A percentile compares a stretch with the other conserved stretches of the same genome.
Conservation (phyloP, 2,113 vertebrate species). For the Alligator mississippiensis region DNA sequence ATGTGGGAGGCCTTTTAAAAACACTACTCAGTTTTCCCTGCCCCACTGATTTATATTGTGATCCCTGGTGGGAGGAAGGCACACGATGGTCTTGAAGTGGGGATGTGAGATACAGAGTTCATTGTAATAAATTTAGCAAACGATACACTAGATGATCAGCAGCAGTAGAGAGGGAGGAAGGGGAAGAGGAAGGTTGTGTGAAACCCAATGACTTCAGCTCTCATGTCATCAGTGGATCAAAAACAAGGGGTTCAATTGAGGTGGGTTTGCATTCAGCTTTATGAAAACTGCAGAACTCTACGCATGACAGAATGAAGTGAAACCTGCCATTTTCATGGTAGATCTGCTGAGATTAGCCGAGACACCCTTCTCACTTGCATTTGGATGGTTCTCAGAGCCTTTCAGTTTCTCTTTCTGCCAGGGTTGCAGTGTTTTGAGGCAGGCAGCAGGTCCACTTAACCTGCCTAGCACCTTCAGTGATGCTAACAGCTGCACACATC, state of each 20-base stretch:
- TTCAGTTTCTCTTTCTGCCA: neutral
- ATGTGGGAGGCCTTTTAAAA: conserved; percentile 35
- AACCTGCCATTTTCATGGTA: neutral
- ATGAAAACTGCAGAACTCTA: neutral
- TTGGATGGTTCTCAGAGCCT: neutral
- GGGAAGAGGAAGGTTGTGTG: neutral
- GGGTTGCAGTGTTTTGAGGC: neutral
- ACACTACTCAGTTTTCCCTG: conserved; percentile 48
- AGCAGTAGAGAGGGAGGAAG: neutral
- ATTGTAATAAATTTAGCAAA: conserved; percentile 45
- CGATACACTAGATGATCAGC: neutral
- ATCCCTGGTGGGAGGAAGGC: neutral
- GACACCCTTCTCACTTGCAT: neutral
- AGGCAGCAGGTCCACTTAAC: neutral
- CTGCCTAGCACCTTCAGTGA: too few species aligned
- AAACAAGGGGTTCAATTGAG: neutral
- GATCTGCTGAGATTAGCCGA: neutral
- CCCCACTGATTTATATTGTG: conserved; percentile 41
- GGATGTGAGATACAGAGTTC: neutral
- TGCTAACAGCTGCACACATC: neutral
- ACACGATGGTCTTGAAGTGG: neutral
- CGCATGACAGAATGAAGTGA: neutral
- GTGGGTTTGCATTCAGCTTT: neutral
- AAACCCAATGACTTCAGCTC: conserved; percentile 4
- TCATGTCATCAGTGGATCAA: neutral